Evolutionary conservation across 2,888 invertebrate species (phyloP).

Genomic region (Cryptus armator): DNA sequence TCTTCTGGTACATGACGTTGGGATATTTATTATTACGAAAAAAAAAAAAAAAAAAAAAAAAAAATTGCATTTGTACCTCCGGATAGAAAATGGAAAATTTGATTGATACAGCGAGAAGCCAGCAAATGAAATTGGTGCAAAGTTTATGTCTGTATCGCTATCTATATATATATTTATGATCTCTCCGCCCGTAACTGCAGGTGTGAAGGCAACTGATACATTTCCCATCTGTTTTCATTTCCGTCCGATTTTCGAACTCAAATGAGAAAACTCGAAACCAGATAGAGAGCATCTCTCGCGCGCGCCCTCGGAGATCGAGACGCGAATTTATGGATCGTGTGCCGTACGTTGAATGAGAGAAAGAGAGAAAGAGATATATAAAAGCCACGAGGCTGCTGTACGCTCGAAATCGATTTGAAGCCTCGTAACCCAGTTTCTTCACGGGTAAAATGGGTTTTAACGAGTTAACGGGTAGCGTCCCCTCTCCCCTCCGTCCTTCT

Average conservation of each 20-base stretch:
- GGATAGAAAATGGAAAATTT: neutral
- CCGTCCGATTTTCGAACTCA: conserved; percentile 53
- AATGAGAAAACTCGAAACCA: conserved; percentile 32
- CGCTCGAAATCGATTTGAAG: conserved; percentile 62
- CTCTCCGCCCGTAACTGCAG: neutral
- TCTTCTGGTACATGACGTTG: neutral
- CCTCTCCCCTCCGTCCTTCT: conserved; percentile 5
- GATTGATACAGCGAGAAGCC: neutral
- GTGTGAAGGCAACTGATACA: conserved; percentile 11
- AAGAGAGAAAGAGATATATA: neutral
- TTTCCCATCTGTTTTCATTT: conserved; percentile 62
- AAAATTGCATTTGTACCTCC: neutral
- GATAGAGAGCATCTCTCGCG: conserved; percentile 34
- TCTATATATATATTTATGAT: too few species aligned
- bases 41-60: neutral
- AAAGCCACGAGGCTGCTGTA: conserved; percentile 5
- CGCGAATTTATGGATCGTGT: conserved; percentile 44
- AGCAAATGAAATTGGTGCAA: neutral
- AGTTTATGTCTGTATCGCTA: conserved; percentile 4
- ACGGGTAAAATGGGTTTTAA: conserved; percentile 67
- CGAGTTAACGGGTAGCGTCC: conserved; percentile 52
- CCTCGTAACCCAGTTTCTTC: conserved; percentile 68
- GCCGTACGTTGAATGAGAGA: conserved; percentile 6
- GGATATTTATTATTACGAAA: neutral
- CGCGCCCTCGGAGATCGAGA: conserved; percentile 38